Evolutionary conservation across 2,797 vertebrate species (phyloP).

Genomic region (Fringilla coelebs): DNA sequence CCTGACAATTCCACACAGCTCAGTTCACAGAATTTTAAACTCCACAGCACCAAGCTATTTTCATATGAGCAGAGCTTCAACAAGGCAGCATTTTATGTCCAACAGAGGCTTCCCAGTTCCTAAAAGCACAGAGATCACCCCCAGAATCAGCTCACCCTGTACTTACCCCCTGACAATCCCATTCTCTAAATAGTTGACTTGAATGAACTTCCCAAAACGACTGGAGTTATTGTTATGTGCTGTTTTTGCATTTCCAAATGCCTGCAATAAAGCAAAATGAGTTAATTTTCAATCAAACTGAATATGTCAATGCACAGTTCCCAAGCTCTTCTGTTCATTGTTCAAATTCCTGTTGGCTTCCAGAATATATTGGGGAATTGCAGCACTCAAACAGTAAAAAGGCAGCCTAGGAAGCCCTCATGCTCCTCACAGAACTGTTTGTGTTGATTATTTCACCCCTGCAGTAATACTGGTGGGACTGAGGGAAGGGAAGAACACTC

Average conservation of each 20-base stretch:
- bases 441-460: neutral
- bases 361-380: neutral
- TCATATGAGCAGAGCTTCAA: neutral
- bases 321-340: neutral
- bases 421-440: neutral
- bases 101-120: neutral
- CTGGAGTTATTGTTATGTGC: slow-evolving; percentile 99
- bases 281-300: neutral
- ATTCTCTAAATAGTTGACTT: slow-evolving; percentile 96
- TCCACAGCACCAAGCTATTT: neutral
- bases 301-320: neutral
- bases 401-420: neutral
- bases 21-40: neutral
- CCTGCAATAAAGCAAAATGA: slow-evolving; percentile 73
- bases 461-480: neutral
- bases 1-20: neutral
- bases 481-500: neutral
- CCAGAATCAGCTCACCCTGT: neutral
- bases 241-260: slow-evolving; percentile 97
- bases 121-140: neutral
- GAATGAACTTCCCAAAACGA: slow-evolving; percentile 98
- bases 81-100: neutral
- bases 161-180: slow-evolving; percentile 95
- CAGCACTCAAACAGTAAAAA: neutral
- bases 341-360: neutral